Conservation (phyloP, 2,888 invertebrate species). For the Galeopsomyia nigrocyanea region DNA sequence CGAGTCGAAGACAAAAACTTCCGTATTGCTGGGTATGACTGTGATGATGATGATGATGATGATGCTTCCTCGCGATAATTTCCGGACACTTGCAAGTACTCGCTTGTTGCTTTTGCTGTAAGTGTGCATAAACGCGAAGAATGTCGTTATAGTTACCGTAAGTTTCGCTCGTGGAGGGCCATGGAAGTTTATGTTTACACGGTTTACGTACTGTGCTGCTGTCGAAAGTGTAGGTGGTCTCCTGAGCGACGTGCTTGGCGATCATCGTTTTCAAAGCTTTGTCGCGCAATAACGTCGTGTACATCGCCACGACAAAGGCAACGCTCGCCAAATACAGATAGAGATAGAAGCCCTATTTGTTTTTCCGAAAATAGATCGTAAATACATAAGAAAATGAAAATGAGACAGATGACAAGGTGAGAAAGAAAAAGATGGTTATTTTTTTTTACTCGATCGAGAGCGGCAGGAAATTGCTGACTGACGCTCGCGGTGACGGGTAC, state of each 20-base stretch:
- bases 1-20: conserved; percentile 88
- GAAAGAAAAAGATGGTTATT: not conserved
- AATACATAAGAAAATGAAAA: too few species aligned
- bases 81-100: not conserved
- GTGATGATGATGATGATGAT: not conserved
- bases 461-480: conserved; percentile 80
- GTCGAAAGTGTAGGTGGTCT: conserved; percentile 45
- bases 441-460: conserved; percentile 77
- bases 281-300: conserved; percentile 76
- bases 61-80: not conserved
- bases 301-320: conserved; percentile 81
- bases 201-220: too few species aligned
- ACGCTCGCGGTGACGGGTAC: conserved; percentile 91
- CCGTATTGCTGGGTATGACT: conserved; percentile 75
- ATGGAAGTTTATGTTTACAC: too few species aligned
- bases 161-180: too few species aligned
- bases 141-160: too few species aligned
- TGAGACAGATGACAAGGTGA: not conserved
- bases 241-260: conserved; percentile 57
- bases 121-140: too few species aligned
- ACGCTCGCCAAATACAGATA: conserved; percentile 85
- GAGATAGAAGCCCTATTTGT: conserved; percentile 87
- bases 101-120: not conserved
- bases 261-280: conserved; percentile 72
- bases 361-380: too few species aligned